Evolutionary conservation across 2,888 invertebrate species (phyloP).

Genomic region (Sarcophaga subvicina): DNA sequence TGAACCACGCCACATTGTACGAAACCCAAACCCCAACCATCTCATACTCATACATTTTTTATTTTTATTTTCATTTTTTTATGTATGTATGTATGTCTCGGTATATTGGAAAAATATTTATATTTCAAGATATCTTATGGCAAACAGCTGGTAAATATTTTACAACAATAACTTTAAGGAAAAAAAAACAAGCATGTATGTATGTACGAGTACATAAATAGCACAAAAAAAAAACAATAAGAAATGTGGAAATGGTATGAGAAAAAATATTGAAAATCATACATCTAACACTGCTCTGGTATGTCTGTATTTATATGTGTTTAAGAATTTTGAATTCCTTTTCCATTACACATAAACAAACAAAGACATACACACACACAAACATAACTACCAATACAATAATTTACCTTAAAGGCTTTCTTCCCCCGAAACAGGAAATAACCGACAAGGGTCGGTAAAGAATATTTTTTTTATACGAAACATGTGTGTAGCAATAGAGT

Average conservation of each 20-base stretch:
- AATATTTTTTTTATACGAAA: not conserved
- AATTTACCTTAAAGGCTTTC: conserved; percentile 56
- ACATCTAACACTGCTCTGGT: conserved; percentile 34
- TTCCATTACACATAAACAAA: not conserved
- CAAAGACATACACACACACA: conserved; percentile 3
- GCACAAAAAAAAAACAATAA: not conserved
- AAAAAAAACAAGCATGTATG: not conserved
- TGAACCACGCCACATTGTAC: not conserved
- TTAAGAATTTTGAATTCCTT: conserved; percentile 42
- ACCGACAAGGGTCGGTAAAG: too few species aligned
- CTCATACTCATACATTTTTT: not conserved
- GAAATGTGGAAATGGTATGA: not conserved
- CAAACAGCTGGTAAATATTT: conserved; percentile 58
- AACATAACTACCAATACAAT: conserved; percentile 28
- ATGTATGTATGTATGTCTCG: not conserved
- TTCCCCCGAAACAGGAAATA: not conserved
- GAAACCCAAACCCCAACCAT: not conserved
- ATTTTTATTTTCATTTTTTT: not conserved
- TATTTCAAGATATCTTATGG: conserved; percentile 40
- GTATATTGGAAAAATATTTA: conserved; percentile 45
- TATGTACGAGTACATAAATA: not conserved
- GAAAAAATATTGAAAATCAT: conserved; percentile 20
- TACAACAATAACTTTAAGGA: conserved; percentile 27
- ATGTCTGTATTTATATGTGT: conserved; percentile 38
- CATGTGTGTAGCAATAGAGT: conserved; percentile 4